These are phyloP conservation scores for Drosophila littoralis DNA, from an alignment of 1,140 invertebrate species.

Conservation along the genomic window DNA sequence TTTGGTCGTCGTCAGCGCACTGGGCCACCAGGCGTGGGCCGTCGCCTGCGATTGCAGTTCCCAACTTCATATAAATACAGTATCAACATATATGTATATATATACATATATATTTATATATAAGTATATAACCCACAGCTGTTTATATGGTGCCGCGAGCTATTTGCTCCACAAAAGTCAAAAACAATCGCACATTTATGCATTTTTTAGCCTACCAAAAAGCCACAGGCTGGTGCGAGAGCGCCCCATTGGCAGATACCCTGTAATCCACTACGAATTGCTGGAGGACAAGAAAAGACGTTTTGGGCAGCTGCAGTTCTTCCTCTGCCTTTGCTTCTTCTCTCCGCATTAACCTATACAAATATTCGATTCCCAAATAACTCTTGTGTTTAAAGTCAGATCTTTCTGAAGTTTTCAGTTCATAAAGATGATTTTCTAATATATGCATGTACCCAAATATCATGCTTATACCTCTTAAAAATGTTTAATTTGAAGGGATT, in stretches of 20 bases:
- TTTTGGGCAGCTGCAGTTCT: no score
- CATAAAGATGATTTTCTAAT: no score
- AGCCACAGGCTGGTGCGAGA: neutral
- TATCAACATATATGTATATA: constrained; percentile 23
- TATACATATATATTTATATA: neutral
- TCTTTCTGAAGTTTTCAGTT: no score
- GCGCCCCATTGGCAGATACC: neutral
- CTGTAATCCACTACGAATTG: neutral
- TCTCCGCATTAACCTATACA: no score
- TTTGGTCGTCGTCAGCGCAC: constrained; percentile 34
- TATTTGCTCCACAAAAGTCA: constrained; percentile 23
- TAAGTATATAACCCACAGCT: constrained; percentile 1
- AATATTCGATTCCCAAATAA: no score
- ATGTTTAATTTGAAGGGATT: no score
- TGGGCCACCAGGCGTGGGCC: constrained; percentile 23
- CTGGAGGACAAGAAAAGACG: no score
- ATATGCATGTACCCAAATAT: no score
- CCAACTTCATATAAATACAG: constrained; percentile 45
- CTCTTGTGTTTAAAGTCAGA: no score
- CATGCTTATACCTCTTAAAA: no score
- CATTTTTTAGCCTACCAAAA: constrained; percentile 18
- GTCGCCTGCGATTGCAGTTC: constrained; percentile 26
- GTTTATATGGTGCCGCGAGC: constrained; percentile 8
- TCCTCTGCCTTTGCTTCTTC: no score
- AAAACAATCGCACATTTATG: constrained; percentile 30